Conservation (phyloP, 2,797 vertebrate species). For the Coluber constrictor region DNA sequence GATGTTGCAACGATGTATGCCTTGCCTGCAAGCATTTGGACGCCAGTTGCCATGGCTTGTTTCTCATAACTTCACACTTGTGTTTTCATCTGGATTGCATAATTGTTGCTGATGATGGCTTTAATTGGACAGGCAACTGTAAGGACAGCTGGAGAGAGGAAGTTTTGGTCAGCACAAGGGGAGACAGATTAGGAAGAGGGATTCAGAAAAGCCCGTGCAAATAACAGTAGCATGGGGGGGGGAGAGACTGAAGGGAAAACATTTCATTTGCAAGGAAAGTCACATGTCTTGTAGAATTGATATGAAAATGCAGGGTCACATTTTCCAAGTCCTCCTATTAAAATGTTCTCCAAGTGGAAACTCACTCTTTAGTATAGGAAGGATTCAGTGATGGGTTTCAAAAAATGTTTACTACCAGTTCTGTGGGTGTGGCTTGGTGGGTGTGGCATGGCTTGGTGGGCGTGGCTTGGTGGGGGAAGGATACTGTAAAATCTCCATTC, state of each 20-base stretch:
- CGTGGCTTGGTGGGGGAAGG: no score
- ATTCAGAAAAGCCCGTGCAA: neutral
- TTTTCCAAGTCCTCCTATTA: neutral
- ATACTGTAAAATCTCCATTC: no score
- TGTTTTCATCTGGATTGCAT: neutral
- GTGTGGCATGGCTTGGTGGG: no score
- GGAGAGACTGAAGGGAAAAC: neutral
- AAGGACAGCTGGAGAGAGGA: neutral
- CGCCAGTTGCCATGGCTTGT: neutral
- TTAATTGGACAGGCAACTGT: neutral
- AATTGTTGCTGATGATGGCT: neutral
- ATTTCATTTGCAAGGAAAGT: neutral
- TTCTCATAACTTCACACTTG: conserved; percentile 14
- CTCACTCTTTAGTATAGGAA: neutral
- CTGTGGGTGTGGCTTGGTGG: no score
- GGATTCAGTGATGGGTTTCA: neutral
- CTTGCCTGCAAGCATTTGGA: neutral
- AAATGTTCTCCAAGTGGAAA: neutral
- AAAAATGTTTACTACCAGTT: no score
- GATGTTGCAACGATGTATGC: neutral
- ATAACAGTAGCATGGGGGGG: neutral
- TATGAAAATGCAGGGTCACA: neutral
- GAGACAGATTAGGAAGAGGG: neutral
- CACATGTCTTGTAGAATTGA: neutral
- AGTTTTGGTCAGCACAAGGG: neutral